Conservation (phyloP, 2,797 vertebrate species). For the Bradypodion ventrale region DNA sequence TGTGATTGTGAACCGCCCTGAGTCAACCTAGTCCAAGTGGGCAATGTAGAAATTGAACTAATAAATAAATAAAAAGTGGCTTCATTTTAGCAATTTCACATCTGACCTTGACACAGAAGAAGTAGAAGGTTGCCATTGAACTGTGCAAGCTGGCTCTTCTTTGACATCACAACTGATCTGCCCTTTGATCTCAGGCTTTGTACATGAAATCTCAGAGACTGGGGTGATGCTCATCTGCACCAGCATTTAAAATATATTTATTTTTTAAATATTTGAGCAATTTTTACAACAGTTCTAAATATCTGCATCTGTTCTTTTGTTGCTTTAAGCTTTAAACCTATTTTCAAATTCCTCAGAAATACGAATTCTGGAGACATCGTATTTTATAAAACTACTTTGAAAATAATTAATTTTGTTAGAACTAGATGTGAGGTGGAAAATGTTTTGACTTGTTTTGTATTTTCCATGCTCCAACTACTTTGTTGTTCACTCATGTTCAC, state of each 20-base stretch:
- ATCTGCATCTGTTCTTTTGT: not conserved
- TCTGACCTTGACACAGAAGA: no score
- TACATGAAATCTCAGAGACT: no score
- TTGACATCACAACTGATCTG: no score
- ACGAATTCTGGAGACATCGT: not conserved
- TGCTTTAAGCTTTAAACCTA: not conserved
- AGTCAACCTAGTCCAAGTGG: no score
- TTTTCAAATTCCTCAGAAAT: not conserved
- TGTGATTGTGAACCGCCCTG: no score
- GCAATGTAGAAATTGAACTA: no score
- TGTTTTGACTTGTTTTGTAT: not conserved
- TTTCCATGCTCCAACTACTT: not conserved
- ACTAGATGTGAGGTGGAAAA: conserved; percentile 1
- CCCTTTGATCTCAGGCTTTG: no score
- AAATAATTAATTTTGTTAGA: not conserved
- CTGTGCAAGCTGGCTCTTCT: no score
- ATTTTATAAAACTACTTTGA: not conserved
- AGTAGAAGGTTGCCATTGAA: no score
- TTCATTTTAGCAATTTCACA: no score
- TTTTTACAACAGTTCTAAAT: not conserved
- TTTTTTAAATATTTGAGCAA: not conserved
- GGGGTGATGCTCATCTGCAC: no score
- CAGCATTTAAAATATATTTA: not conserved
- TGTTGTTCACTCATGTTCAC: conserved; percentile 16
- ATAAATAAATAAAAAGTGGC: no score